Evolutionary conservation across 2,888 invertebrate genomes (phyloP).

Genomic region (Troides helena): DNA sequence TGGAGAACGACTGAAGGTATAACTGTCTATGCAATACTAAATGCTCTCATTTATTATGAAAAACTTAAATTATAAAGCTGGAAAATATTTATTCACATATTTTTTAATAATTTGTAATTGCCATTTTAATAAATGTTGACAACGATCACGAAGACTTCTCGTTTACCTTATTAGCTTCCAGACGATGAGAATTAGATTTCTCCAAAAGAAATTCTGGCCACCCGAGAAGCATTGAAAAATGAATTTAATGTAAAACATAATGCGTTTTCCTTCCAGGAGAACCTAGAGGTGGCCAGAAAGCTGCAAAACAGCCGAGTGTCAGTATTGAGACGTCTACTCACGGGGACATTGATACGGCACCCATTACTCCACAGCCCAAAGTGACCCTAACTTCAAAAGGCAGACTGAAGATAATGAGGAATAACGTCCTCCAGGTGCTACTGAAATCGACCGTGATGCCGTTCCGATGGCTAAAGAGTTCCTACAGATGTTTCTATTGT

Average conservation of each 20-base stretch:
- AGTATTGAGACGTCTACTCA: conserved; percentile 23
- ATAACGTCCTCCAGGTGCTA: conserved; percentile 62
- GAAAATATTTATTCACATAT: too few species aligned
- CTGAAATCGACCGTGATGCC: conserved; percentile 67
- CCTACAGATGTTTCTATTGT: conserved; percentile 72
- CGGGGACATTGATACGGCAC: conserved; percentile 27
- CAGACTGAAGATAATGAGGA: conserved; percentile 60
- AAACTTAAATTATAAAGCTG: too few species aligned
- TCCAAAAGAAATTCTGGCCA: conserved; percentile 45
- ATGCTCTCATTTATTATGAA: too few species aligned
- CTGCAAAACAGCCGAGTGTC: conserved; percentile 32
- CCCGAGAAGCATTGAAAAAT: conserved; percentile 40
- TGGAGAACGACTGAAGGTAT: too few species aligned
- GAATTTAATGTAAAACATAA: conserved; percentile 35
- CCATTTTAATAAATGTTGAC: neutral
- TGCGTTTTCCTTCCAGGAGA: conserved; percentile 71
- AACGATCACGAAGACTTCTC: neutral
- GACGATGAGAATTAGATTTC: too few species aligned
- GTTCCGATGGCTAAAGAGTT: conserved; percentile 71
- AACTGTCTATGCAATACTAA: too few species aligned
- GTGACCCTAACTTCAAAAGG: conserved; percentile 49
- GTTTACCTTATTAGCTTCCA: neutral
- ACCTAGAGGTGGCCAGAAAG: conserved; percentile 63
- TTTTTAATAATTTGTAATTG: too few species aligned
- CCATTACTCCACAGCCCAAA: conserved; percentile 32